Evolutionary conservation across 2,888 invertebrate species (phyloP).

Genomic region (Dasysyrphus albostriatus): DNA sequence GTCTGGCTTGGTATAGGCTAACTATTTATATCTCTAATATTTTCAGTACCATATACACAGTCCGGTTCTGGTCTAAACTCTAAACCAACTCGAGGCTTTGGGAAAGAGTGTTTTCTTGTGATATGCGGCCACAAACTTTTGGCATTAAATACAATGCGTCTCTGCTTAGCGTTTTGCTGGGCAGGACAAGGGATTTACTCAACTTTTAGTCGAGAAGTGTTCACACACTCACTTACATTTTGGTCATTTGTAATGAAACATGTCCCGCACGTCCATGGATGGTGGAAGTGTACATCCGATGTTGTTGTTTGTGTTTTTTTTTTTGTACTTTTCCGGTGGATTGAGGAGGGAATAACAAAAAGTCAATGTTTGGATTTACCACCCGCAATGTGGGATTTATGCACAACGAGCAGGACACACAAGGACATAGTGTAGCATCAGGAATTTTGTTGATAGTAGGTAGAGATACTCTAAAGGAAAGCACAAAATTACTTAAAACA

Average conservation of each 20-base stretch:
- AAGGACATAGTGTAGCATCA: constrained; percentile 32
- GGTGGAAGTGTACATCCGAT: constrained; percentile 48
- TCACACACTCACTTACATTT: constrained; percentile 50
- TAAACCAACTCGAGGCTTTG: background rate
- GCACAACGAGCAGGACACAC: constrained; percentile 11
- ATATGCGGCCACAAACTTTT: constrained; percentile 55
- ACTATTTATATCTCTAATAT: too few relatives aligned
- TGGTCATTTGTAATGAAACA: constrained; percentile 62
- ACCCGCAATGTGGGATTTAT: constrained; percentile 62
- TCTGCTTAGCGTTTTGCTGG: constrained; percentile 32
- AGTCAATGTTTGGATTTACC: constrained; percentile 70
- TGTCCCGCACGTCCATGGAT: constrained; percentile 44
- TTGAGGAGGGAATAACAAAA: constrained; percentile 36
- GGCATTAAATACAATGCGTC: constrained; percentile 55
- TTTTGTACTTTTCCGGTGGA: background rate
- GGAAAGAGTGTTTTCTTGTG: constrained; percentile 34
- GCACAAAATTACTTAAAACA: constrained; percentile 48
- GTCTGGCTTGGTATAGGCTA: constrained; percentile 20
- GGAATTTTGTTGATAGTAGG: constrained; percentile 47
- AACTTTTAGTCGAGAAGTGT: constrained; percentile 50
- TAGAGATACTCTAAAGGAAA: constrained; percentile 38
- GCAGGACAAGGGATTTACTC: constrained; percentile 37
- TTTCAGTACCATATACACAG: constrained; percentile 15
- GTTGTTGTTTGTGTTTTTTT: constrained; percentile 19
- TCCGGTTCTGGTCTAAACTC: background rate